A percentile compares a stretch with the other conserved stretches of the same genome.
phyloP scores from a whole-genome alignment of 2,888 invertebrate species.

The Dynastes maya region DNA sequence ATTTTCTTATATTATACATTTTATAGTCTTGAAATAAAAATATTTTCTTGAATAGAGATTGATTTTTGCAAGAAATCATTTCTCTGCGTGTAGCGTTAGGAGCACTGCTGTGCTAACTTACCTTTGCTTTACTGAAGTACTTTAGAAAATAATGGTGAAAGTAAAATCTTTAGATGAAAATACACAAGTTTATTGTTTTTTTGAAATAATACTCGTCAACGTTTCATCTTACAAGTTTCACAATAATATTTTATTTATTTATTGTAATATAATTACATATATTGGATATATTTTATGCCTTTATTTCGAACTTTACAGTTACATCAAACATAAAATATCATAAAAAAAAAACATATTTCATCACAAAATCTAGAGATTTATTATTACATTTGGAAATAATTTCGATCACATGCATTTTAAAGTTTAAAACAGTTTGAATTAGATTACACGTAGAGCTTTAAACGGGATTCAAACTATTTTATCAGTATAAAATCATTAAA shows the following conservation, averaged over 20 bases:
- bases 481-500: background rate
- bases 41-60: no score
- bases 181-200: conserved; percentile 13
- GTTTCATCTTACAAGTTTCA: conserved; percentile 5
- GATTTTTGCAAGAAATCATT: no score
- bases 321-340: background rate
- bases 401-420: no score
- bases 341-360: background rate
- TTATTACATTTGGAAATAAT: no score
- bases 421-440: no score
- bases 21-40: no score
- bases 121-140: no score
- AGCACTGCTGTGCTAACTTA: no score
- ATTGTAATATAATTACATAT: conserved; percentile 2
- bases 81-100: no score
- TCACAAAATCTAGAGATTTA: no score
- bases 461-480: background rate
- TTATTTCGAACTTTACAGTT: background rate
- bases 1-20: no score
- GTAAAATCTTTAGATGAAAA: background rate
- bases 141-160: background rate
- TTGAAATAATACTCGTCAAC: background rate
- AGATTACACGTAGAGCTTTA: no score
- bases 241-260: conserved; percentile 11
- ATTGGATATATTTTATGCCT: background rate